Conservation (phyloP, 2,888 invertebrate genomes). For the Alcis repandata region DNA sequence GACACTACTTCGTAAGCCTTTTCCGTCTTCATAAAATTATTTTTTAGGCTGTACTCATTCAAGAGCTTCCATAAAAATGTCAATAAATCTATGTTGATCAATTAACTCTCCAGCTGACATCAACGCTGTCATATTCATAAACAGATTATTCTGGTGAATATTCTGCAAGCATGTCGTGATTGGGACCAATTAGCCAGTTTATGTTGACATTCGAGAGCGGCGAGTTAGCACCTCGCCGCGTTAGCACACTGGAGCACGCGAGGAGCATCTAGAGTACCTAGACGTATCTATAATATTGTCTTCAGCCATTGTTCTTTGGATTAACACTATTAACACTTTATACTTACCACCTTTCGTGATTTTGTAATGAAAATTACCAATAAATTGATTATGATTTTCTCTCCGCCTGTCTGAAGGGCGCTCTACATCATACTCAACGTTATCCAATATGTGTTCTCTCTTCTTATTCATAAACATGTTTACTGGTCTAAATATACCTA, state of each 20-base stretch:
- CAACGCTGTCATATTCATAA: neutral
- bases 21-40: no score
- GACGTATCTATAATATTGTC: neutral
- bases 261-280: neutral
- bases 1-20: no score
- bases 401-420: no score
- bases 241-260: conserved; percentile 11
- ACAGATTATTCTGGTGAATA: neutral
- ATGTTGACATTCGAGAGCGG: conserved; percentile 22
- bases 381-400: no score
- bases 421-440: no score
- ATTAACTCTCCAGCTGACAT: conserved; percentile 1
- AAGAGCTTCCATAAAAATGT: neutral
- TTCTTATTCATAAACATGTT: no score
- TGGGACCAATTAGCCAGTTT: conserved; percentile 18
- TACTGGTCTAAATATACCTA: no score
- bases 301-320: neutral
- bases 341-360: no score
- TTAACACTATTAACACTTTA: no score
- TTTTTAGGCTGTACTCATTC: no score
- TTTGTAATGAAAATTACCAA: no score
- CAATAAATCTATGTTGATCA: neutral
- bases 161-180: conserved; percentile 23
- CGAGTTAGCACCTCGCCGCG: conserved; percentile 18
- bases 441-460: no score